Percentiles rank a stretch among this genome's conserved stretches.
phyloP scores from a whole-genome alignment of 2,888 invertebrate genomes.

The Stenotaenia linearis region DNA sequence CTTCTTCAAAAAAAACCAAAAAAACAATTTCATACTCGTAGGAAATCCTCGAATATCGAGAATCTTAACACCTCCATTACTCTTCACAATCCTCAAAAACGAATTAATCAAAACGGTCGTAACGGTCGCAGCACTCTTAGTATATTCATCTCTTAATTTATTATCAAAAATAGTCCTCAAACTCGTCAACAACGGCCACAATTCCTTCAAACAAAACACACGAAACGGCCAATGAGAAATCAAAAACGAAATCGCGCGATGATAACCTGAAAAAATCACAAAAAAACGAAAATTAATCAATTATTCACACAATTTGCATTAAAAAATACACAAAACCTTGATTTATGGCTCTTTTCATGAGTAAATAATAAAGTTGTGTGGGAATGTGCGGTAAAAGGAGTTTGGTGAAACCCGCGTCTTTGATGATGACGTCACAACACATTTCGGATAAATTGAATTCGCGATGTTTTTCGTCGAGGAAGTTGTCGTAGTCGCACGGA shows the following conservation, averaged over 20 bases:
- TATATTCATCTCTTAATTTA: neutral
- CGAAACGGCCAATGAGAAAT: neutral
- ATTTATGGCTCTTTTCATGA: neutral
- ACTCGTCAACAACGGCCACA: neutral
- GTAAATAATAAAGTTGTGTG: neutral
- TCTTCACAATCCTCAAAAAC: neutral
- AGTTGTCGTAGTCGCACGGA: neutral
- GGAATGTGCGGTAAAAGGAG: neutral
- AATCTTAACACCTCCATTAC: neutral
- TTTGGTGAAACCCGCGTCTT: slow-evolving; percentile 8
- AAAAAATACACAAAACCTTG: neutral
- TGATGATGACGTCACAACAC: neutral
- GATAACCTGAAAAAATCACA: neutral
- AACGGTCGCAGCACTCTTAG: neutral
- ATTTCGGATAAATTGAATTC: neutral
- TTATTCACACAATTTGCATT: neutral
- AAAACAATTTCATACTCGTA: neutral
- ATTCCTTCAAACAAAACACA: neutral
- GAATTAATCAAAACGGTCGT: neutral
- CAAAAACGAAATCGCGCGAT: neutral
- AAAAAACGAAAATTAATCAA: neutral
- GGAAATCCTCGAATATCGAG: neutral
- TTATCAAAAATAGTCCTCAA: neutral
- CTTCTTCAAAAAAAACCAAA: neutral
- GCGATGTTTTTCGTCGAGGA: neutral